Base-by-base conservation (phyloP, 2,797 vertebrate species). In the Rhinatrema bivittatum region DNA sequence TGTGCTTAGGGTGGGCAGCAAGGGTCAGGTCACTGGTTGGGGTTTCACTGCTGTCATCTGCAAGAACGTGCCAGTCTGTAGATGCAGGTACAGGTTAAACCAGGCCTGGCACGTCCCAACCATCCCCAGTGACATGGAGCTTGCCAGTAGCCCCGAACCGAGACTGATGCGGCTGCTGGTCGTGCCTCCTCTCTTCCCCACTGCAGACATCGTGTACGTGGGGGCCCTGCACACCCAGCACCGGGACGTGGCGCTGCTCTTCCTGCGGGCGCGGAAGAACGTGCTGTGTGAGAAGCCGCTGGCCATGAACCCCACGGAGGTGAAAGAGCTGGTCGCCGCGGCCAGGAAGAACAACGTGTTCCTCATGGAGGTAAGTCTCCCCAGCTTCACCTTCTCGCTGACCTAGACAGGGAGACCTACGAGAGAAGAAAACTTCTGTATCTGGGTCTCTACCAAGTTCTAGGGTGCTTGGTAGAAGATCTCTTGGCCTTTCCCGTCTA, bases 211-310 rank as follows among this genome's bases (percentile, higher is more conserved):
- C 44, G 79, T 85, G 14, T 90, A 92, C 18, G 17, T 94, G 4
- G 89, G 87, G 5, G 74, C 75, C 10, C 84, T 92, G 45, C 83
- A 95, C 30, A 81, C 87, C 0, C 67, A 74, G 51, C 91, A 95
- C 48, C 76, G 81, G 29, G 46, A 53, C 0, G 46, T 66, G 0
- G 73, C 80, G 30, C 25, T 84, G 35, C 68, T 89, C 12, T 88
- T 86, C 46, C 78, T 84, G 27, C 71, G 68, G 0, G 77, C 78
- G 1, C 78, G 85, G 64, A 95, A 91, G 60, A 86, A 87, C 0
- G 60, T 94, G 6, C 63, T 91, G 37, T 88, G 90, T 39, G 90
- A 95, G 76, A 93, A 93, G 34, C 91, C 91, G 1, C 33, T 93
- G 66, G 90, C 86, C 13, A 86, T 91, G 81, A 91, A 87, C 27